Conservation (phyloP, 1,140 invertebrate genomes). For the Meloidogyne exigua region DNA sequence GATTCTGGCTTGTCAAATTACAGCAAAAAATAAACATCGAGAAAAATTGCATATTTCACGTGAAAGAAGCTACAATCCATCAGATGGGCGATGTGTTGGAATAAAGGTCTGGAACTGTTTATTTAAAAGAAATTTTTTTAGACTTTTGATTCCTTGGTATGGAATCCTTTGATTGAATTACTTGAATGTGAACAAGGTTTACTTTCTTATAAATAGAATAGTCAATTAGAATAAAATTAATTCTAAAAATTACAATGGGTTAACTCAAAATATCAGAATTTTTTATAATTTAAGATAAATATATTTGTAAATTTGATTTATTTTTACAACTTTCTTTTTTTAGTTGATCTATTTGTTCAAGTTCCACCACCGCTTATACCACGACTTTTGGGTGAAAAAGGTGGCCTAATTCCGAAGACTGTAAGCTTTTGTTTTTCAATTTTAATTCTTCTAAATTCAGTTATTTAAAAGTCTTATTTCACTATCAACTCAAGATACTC, state of each 20-base stretch:
- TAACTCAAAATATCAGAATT: too few species aligned
- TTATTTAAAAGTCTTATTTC: not conserved
- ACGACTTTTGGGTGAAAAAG: not conserved
- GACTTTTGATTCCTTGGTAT: not conserved
- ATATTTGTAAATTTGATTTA: too few species aligned
- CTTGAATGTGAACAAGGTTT: not conserved
- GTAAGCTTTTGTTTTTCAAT: not conserved
- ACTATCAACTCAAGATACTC: not conserved
- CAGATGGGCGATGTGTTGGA: not conserved
- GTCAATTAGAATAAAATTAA: too few species aligned
- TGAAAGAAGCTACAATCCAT: not conserved
- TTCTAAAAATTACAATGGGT: too few species aligned
- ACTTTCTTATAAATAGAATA: too few species aligned
- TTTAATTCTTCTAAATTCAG: not conserved
- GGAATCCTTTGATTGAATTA: not conserved
- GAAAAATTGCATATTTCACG: not conserved
- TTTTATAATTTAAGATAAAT: too few species aligned
- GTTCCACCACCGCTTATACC: not conserved
- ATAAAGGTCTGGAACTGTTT: not conserved
- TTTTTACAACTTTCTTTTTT: not conserved
- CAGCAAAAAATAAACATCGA: not conserved
- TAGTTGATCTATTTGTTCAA: slow-evolving; percentile 1
- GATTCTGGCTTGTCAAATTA: not conserved
- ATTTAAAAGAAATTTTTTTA: not conserved
- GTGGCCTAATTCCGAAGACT: not conserved